phyloP scores from a whole-genome alignment of 2,113 vertebrate genomes.

The Canis aureus region DNA sequence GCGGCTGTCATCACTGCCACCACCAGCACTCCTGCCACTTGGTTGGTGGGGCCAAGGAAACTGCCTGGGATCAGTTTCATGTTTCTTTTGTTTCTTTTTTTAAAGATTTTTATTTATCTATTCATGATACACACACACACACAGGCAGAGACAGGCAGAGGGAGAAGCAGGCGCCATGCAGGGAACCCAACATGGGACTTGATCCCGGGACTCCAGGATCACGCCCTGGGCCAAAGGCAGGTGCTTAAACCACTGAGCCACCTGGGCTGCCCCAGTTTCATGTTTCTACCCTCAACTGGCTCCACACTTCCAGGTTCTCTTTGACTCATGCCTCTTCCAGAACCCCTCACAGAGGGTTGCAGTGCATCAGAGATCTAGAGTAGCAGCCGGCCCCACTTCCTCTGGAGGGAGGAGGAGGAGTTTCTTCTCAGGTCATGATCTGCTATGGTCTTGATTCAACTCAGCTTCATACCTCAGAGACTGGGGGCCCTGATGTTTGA shows the following conservation, averaged over 20 bases:
- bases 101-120: too few relatives aligned
- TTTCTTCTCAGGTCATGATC: not conserved
- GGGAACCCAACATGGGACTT: too few relatives aligned
- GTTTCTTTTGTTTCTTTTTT: too few relatives aligned
- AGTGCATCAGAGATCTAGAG: rapidly evolving
- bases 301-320: too few relatives aligned
- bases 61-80: not conserved
- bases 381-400: not conserved
- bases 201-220: too few relatives aligned
- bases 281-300: rapidly evolving
- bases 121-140: too few relatives aligned
- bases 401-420: not conserved
- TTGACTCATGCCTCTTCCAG: not conserved
- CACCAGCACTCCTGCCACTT: rapidly evolving
- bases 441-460: not conserved
- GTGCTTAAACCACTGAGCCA: too few relatives aligned
- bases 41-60: not conserved
- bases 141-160: too few relatives aligned
- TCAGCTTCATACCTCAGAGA: not conserved
- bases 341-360: not conserved
- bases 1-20: not conserved
- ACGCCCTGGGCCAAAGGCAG: too few relatives aligned
- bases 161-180: too few relatives aligned
- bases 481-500: not conserved
- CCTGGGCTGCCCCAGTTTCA: not conserved